phyloP scores from a whole-genome alignment of 1,140 invertebrate species.

The Scaptomyza hsui region DNA sequence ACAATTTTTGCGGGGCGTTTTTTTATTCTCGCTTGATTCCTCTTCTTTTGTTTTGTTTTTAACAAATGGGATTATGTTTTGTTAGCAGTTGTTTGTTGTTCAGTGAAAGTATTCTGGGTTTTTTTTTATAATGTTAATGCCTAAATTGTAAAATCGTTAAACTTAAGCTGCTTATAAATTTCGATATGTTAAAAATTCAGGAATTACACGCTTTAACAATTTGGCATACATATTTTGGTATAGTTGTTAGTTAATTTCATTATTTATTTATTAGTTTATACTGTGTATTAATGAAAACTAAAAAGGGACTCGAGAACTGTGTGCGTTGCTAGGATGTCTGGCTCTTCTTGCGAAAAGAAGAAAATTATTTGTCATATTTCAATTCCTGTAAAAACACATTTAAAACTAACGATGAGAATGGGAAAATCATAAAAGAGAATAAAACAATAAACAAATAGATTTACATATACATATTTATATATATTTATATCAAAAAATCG shows the following conservation, averaged over 20 bases:
- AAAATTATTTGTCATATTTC: conserved; percentile 76
- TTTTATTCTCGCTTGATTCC: conserved; percentile 9
- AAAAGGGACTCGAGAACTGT: conserved; percentile 37
- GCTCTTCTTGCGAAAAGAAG: conserved; percentile 32
- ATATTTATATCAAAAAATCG: conserved; percentile 80
- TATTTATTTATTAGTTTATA: conserved; percentile 21
- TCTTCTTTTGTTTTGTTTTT: conserved; percentile 51
- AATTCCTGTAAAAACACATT: conserved; percentile 66
- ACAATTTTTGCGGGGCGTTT: conserved; percentile 31
- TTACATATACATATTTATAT: conserved; percentile 69
- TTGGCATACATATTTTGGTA: conserved; percentile 75
- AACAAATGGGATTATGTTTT: conserved; percentile 61
- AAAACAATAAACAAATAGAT: conserved; percentile 57
- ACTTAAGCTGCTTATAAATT: conserved; percentile 70
- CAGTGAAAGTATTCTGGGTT: conserved; percentile 63
- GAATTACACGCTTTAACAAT: conserved; percentile 68
- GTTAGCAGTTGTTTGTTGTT: conserved; percentile 49
- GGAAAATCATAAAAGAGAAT: conserved; percentile 45
- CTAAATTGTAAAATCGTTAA: conserved; percentile 73
- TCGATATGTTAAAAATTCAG: conserved; percentile 82
- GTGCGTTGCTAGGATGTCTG: conserved; percentile 50
- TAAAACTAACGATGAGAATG: conserved; percentile 18
- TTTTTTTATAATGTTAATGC: conserved; percentile 57
- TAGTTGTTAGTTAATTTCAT: conserved; percentile 24
- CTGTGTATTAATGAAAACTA: conserved; percentile 16